phyloP scores from a whole-genome alignment of 2,888 invertebrate genomes.

The Maniola hyperantus region DNA sequence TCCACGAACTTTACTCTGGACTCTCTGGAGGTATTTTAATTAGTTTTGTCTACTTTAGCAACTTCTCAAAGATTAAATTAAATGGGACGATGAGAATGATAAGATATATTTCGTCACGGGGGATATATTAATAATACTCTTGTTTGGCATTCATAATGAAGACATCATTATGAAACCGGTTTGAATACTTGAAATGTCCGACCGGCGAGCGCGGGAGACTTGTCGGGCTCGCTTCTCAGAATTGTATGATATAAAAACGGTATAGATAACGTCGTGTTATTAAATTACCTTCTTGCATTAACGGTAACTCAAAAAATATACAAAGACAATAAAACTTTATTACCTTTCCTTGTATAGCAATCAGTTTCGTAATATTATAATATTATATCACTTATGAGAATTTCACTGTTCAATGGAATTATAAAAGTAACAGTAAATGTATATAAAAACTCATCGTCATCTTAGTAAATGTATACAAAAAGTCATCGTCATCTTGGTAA shows the following conservation, averaged over 20 bases:
- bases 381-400: not conserved
- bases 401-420: not conserved
- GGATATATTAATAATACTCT: slow-evolving; percentile 36
- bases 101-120: slow-evolving; percentile 23
- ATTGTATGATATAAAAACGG: slow-evolving; percentile 21
- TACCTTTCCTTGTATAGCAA: not conserved
- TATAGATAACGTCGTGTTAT: not conserved
- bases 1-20: slow-evolving; percentile 19
- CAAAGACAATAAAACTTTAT: not conserved
- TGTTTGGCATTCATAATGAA: slow-evolving; percentile 74
- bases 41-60: slow-evolving; percentile 17
- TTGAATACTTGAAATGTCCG: slow-evolving; percentile 49
- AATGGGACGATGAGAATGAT: slow-evolving; percentile 19
- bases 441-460: not conserved
- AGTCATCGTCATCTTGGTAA: not conserved
- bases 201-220: slow-evolving; percentile 50
- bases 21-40: slow-evolving; percentile 21
- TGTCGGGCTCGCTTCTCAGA: slow-evolving; percentile 50
- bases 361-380: not conserved
- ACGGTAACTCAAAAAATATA: not conserved
- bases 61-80: slow-evolving; percentile 22
- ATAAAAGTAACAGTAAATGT: not conserved
- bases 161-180: slow-evolving; percentile 77
- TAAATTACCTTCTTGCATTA: slow-evolving; percentile 12
- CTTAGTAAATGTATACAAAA: not conserved